Evolutionary conservation across 1,140 invertebrate species (phyloP).

Genomic region (Megathymus violae): DNA sequence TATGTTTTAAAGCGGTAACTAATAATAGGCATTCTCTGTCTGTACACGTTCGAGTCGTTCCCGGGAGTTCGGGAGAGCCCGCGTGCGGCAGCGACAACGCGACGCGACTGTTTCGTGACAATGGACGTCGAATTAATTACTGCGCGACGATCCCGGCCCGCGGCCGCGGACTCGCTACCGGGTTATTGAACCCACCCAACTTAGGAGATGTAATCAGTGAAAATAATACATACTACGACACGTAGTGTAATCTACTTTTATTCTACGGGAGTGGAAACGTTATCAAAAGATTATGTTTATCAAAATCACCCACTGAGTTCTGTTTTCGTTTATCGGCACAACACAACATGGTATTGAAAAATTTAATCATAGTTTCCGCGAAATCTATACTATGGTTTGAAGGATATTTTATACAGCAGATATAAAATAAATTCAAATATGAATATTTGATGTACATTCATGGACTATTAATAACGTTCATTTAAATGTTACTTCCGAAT

Average conservation of each 20-base stretch:
- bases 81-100: too few relatives aligned
- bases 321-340: too few relatives aligned
- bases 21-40: too few relatives aligned
- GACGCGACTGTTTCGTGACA: conserved; percentile 21
- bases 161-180: conserved; percentile 4
- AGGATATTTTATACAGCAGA: too few relatives aligned
- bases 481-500: too few relatives aligned
- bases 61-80: conserved; percentile 18
- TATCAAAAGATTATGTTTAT: conserved; percentile 18
- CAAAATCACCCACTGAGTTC: neutral
- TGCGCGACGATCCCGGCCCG: conserved; percentile 10
- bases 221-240: conserved; percentile 17
- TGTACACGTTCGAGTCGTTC: conserved; percentile 20
- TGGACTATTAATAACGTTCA: too few relatives aligned
- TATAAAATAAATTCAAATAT: too few relatives aligned
- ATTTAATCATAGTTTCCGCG: too few relatives aligned
- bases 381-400: too few relatives aligned
- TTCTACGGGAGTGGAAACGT: neutral
- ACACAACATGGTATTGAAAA: too few relatives aligned
- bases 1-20: too few relatives aligned
- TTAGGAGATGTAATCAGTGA: conserved; percentile 26
- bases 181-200: conserved; percentile 27
- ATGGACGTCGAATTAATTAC: conserved; percentile 31
- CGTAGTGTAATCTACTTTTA: neutral
- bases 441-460: too few relatives aligned